phyloP scores from a whole-genome alignment of 2,113 vertebrate genomes.

The Pachypanchax playfairii region DNA sequence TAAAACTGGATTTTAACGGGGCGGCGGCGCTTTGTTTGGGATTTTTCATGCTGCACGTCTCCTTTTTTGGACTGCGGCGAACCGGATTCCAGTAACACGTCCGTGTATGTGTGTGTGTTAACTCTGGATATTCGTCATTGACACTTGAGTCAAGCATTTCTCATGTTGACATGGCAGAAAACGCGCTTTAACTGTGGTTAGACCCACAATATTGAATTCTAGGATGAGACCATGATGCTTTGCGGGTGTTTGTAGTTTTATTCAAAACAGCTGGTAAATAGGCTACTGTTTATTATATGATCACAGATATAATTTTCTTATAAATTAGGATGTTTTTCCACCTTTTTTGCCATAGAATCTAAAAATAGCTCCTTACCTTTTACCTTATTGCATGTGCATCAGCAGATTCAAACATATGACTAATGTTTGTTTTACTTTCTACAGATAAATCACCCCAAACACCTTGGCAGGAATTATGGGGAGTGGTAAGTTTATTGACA shows the following conservation, averaged over 20 bases:
- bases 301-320: no score
- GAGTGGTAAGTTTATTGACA: slow-evolving; percentile 66
- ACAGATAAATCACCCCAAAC: slow-evolving; percentile 49
- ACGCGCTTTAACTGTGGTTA: slow-evolving; percentile 2
- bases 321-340: no score
- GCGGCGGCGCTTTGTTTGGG: slow-evolving; percentile 48
- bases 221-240: no score
- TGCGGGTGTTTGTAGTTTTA: no score
- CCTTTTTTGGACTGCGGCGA: slow-evolving; percentile 36
- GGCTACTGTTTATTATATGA: no score
- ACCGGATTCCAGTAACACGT: slow-evolving; percentile 38
- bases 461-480: slow-evolving; percentile 75
- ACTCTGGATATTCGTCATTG: slow-evolving; percentile 48
- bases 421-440: slow-evolving; percentile 33
- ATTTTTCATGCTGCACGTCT: slow-evolving; percentile 4
- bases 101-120: slow-evolving; percentile 8
- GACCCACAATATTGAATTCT: neutral
- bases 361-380: neutral
- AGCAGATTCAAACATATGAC: neutral
- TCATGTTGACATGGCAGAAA: neutral
- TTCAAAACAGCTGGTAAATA: no score
- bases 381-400: neutral
- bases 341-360: no score
- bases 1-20: neutral
- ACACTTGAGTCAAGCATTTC: slow-evolving; percentile 17